Evolutionary conservation across 2,888 invertebrate genomes (phyloP), one percentile per base, ranked within the genome.

Genomic region (Drosophila sordidula): DNA sequence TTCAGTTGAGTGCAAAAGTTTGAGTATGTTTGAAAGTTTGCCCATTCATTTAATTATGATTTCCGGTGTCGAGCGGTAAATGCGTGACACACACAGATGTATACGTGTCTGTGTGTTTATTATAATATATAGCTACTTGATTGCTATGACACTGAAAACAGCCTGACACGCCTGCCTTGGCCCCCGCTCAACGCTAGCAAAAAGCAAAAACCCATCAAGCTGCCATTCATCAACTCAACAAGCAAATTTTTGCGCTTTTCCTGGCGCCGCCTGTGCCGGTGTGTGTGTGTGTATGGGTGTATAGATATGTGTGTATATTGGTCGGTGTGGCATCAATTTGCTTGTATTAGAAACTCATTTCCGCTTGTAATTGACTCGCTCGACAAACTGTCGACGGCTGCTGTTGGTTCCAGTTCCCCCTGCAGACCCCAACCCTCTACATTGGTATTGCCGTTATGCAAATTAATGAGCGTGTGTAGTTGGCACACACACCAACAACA

Each of bases 281-380:
- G 4, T 51, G 4, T 49, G 18, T 47, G 38, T 58, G 11, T 32
- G 12, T 52, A 29, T 64, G 22, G 1, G 16, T 64, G 41, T 44
- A 8, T 9, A 22, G 29, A n/a, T 42, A 18, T 38, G 52, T 42
- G 39, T 54, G 44, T 45, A 34, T 54, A 26, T 49, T 34, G 50
- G 61, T 61, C 46, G 55, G 44, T 69, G 62, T 32, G 61, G 58
- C 70, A 74, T 58, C 81, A 82, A 79, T 83, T 81, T 77, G 78
- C 81, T 70, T 77, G 72, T 81, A 78, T 81, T 84, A 80, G 83
- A 82, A 85, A 85, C 82, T 80, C 76, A 85, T 84, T 79, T 83
- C 80, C 80, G 84, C 69, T 84, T 84, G 82, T 83, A 83, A 84
- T 83, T 84, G 82, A 84, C 76, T 78, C 70, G 69, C 72, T 66